Evolutionary conservation across 2,797 vertebrate species (phyloP).

Genomic region (Enteromius argenteus): DNA sequence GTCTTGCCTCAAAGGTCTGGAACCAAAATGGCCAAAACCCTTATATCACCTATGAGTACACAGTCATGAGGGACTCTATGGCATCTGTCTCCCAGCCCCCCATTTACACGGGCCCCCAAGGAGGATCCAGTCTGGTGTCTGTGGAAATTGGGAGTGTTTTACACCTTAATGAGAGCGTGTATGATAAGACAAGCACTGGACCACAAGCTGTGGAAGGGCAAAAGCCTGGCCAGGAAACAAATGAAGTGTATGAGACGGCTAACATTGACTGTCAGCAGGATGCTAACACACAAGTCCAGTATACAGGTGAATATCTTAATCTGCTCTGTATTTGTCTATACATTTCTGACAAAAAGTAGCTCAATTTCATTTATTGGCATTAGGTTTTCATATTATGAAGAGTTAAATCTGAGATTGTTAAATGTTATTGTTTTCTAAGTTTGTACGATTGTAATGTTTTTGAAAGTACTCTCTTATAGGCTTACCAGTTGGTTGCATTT

Average conservation of each 20-base stretch:
- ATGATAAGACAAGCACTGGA: constrained; percentile 67
- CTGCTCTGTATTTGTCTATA: not conserved
- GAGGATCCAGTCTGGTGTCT: constrained; percentile 73
- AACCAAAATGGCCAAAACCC: constrained; percentile 95
- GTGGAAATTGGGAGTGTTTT: constrained; percentile 68
- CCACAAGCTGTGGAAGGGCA: constrained; percentile 73
- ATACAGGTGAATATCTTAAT: constrained; percentile 77
- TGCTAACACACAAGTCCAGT: constrained; percentile 71
- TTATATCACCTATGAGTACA: constrained; percentile 97
- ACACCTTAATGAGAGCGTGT: constrained; percentile 80
- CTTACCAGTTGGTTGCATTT: not conserved
- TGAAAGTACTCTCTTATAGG: not conserved
- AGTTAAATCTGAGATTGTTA: not conserved
- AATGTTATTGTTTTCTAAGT: not conserved
- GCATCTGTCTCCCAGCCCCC: constrained; percentile 80
- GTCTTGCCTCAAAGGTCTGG: constrained; percentile 85
- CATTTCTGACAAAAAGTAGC: not conserved
- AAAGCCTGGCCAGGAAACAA: constrained; percentile 85
- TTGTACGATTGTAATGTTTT: not conserved
- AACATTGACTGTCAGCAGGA: constrained; percentile 83
- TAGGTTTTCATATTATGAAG: not conserved
- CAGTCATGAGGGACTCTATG: constrained; percentile 86
- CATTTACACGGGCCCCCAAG: constrained; percentile 84
- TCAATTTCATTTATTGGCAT: not conserved
- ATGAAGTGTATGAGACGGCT: constrained; percentile 90